These are phyloP conservation scores for Chrysina gloriosa DNA, from an alignment of 2,888 invertebrate species.

Conservation along the genomic window DNA sequence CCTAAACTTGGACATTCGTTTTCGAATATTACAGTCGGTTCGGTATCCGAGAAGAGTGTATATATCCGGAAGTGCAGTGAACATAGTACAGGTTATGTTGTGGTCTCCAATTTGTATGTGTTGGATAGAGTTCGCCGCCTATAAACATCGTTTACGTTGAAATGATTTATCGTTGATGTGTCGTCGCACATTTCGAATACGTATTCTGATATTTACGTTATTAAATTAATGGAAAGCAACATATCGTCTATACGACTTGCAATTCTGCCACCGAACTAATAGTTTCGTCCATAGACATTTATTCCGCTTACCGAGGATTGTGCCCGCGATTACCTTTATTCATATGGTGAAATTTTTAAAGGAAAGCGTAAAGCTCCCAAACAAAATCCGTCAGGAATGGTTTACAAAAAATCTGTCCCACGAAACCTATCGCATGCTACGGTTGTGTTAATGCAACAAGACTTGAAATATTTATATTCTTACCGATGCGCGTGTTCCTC, in stretches of 20 bases:
- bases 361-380: constrained; percentile 18
- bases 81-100: constrained; percentile 31
- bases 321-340: constrained; percentile 1
- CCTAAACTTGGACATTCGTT: neutral
- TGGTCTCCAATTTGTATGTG: constrained; percentile 5
- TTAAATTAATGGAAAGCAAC: constrained; percentile 24
- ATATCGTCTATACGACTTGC: neutral
- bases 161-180: constrained; percentile 40
- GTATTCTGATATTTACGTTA: neutral
- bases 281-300: neutral
- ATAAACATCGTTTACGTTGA: constrained; percentile 33
- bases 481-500: constrained; percentile 52
- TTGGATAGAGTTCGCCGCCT: constrained; percentile 31
- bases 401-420: constrained; percentile 46
- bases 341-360: constrained; percentile 42
- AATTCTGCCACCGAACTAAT: no score
- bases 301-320: neutral
- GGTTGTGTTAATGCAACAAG: constrained; percentile 53
- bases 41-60: neutral
- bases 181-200: neutral
- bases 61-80: constrained; percentile 6
- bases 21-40: neutral
- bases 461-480: constrained; percentile 48
- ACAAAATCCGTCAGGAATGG: constrained; percentile 44
- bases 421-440: constrained; percentile 48